Conservation (phyloP, 2,113 vertebrate species). For the Neodontobutis hainanensis region DNA sequence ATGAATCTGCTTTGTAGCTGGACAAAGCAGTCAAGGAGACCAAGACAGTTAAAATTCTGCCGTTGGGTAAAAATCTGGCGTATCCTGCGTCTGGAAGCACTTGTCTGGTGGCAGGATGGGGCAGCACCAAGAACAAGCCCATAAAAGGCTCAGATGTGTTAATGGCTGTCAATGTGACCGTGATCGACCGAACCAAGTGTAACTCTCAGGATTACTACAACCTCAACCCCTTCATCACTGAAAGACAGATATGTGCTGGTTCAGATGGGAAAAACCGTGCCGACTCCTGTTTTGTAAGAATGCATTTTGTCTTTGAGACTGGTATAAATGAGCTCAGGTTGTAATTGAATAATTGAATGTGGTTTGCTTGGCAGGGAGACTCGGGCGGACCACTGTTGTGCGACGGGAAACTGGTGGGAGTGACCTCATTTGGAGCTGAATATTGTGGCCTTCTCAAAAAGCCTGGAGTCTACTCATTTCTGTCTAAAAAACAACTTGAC, state of each 20-base stretch:
- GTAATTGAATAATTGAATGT: background rate
- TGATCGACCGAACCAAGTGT: slow-evolving; percentile 61
- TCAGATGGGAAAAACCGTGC: background rate
- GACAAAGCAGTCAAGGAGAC: slow-evolving; percentile 37
- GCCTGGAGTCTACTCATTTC: slow-evolving; percentile 68
- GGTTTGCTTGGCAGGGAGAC: slow-evolving; percentile 60
- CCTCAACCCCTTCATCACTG: slow-evolving; percentile 45
- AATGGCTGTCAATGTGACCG: slow-evolving; percentile 60
- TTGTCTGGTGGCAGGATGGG: slow-evolving; percentile 77
- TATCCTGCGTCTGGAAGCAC: background rate
- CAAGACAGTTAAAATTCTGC: slow-evolving; percentile 33
- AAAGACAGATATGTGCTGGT: slow-evolving; percentile 71
- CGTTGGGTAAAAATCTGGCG: background rate
- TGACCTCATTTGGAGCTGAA: slow-evolving; percentile 62
- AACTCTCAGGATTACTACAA: slow-evolving; percentile 64
- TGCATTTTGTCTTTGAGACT: too few species aligned
- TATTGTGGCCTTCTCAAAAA: slow-evolving; percentile 24
- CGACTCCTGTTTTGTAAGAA: slow-evolving; percentile 58
- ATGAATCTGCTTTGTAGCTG: slow-evolving; percentile 52
- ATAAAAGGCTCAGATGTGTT: slow-evolving; percentile 56
- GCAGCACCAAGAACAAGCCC: background rate
- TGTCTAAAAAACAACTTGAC: slow-evolving; percentile 43
- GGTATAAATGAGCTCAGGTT: background rate
- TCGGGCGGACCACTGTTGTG: slow-evolving; percentile 76
- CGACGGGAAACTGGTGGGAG: slow-evolving; percentile 37